Base-by-base conservation (phyloP, 2,113 vertebrate species). In the Cyanoderma ruficeps region DNA sequence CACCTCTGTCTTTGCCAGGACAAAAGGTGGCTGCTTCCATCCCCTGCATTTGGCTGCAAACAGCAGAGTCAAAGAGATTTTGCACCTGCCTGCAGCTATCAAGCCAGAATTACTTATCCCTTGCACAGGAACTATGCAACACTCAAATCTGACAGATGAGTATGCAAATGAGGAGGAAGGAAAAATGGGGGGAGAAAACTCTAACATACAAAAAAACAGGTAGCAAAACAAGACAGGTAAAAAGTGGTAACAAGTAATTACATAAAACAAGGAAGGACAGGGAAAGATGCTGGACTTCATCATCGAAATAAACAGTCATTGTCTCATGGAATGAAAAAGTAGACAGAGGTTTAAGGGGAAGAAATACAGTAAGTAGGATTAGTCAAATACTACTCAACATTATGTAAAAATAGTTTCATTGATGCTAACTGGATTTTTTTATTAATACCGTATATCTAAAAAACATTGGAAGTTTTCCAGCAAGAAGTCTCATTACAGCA, bases 81-180 rank as follows among this genome's bases (percentile, higher is more conserved):
- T 37, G 24, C 33, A 80, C 15, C 31, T 70, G 55, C 35, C n/a
- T 39, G 27, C 30, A 61, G 33, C 18, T 28, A 57, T 12, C n/a
- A 60, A 82, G 20, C 84, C 90, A 94, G 81, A 82, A 85, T 72
- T 80, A 89, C 67, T 95, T 19, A 79, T 76, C 70, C 89, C 67
- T 55, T 47, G 35, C 9, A 85, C 27, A 13, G 70, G 16, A 72
- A 44, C 37, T 42, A 24, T 6, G 14, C 13, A 74, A 70, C 44
- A 41, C 25, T 77, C 27, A 67, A 56, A 65, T 65, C 46, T 83
- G 87, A 91, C 65, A 79, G 22, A 41, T 67, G 65, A 91, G n/a
- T 16, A 50, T 70, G 59, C 33, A 44, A 44, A 74, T 63, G 39
- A 68, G 35, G 37, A 69, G 18, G 12, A 83, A 79, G 28, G 19